Conservation (phyloP, 2,888 invertebrate genomes). For the Caenorhabditis virilis region DNA sequence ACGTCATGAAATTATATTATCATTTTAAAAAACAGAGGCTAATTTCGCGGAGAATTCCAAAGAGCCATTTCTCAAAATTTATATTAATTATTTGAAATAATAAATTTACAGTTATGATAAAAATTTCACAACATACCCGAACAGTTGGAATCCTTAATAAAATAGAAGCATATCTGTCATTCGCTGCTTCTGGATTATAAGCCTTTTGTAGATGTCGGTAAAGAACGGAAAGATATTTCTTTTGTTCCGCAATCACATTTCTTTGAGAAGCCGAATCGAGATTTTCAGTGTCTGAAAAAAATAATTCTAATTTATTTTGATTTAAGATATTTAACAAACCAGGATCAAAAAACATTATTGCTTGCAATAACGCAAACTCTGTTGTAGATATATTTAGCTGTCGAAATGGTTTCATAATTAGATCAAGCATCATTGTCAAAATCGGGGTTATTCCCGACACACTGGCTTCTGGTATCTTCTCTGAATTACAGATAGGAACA, state of each 20-base stretch:
- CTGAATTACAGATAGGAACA: constrained; percentile 8
- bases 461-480: constrained; percentile 22
- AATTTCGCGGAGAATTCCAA: no score
- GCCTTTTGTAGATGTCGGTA: constrained; percentile 45
- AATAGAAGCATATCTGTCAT: constrained; percentile 62
- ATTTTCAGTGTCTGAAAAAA: constrained; percentile 61
- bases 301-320: neutral
- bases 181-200: constrained; percentile 46
- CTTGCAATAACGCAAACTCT: constrained; percentile 65
- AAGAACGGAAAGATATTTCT: constrained; percentile 60
- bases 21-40: no score
- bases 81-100: no score
- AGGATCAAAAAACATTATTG: constrained; percentile 68
- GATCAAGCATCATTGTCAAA: constrained; percentile 66
- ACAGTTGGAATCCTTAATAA: constrained; percentile 65
- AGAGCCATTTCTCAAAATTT: no score
- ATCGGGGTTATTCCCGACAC: constrained; percentile 64
- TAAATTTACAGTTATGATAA: no score
- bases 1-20: no score
- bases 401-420: constrained; percentile 67
- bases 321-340: constrained; percentile 35
- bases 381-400: constrained; percentile 65
- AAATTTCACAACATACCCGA: constrained; percentile 39
- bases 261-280: constrained; percentile 66
- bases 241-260: constrained; percentile 67